A percentile compares a stretch with the other conserved stretches of the same genome.
Evolutionary conservation across 2,113 vertebrate genomes (phyloP).

Genomic region (Clarias batrachus): DNA sequence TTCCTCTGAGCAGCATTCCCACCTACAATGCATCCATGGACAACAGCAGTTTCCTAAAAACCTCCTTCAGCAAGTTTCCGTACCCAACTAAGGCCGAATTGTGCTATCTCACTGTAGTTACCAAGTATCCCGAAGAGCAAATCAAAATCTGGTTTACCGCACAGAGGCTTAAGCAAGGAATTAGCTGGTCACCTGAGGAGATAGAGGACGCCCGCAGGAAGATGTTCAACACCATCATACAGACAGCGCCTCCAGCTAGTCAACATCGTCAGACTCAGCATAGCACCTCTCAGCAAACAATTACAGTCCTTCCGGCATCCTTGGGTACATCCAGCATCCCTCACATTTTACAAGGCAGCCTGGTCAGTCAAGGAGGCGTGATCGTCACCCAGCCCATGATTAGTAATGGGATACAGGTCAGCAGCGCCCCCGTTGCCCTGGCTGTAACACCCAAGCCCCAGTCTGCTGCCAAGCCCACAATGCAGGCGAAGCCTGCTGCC

Average conservation of each 20-base stretch:
- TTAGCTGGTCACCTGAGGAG: slow-evolving; percentile 99
- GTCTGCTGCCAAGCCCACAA: slow-evolving; percentile 74
- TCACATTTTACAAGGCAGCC: slow-evolving; percentile 86
- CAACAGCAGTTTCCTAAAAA: slow-evolving; percentile 93
- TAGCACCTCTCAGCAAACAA: slow-evolving; percentile 73
- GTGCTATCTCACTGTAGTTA: slow-evolving; percentile 96
- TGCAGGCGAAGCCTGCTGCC: slow-evolving; percentile 74
- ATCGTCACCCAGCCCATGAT: slow-evolving; percentile 90
- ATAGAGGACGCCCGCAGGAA: slow-evolving; percentile 97
- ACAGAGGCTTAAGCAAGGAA: slow-evolving; percentile 95
- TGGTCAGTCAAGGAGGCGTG: slow-evolving; percentile 85
- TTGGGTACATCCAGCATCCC: slow-evolving; percentile 81
- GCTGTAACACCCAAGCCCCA: slow-evolving; percentile 83
- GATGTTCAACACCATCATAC: slow-evolving; percentile 98
- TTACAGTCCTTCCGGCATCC: slow-evolving; percentile 88
- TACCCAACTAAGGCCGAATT: slow-evolving; percentile 98
- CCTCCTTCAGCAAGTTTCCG: slow-evolving; percentile 96
- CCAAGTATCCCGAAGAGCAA: slow-evolving; percentile 96
- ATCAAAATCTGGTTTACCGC: slow-evolving; percentile 99
- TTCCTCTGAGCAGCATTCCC: slow-evolving; percentile 96
- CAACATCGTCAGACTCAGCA: slow-evolving; percentile 63
- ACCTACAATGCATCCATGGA: slow-evolving; percentile 96
- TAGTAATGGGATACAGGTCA: slow-evolving; percentile 87
- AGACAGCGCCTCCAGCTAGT: slow-evolving; percentile 79
- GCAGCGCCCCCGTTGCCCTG: slow-evolving; percentile 82